Percentiles rank a stretch among this genome's conserved stretches.
Evolutionary conservation across 2,797 vertebrate species (phyloP).

Genomic region (Harpagifer antarcticus): DNA sequence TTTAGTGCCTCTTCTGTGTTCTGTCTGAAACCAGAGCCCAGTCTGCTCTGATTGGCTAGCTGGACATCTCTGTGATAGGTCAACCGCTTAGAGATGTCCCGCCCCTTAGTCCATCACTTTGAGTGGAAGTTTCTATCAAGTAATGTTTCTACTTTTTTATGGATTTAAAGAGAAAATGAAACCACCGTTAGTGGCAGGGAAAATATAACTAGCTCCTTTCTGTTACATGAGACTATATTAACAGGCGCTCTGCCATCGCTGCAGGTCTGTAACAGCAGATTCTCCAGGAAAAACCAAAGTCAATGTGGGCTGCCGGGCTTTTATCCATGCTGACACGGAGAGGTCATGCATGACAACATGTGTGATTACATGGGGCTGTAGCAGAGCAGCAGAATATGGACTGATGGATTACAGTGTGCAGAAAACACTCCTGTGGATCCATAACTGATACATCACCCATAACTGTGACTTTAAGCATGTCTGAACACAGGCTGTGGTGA

Average conservation of each 20-base stretch:
- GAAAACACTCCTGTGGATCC: constrained; percentile 15
- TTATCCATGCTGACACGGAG: constrained; percentile 31
- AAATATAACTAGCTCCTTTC: not conserved
- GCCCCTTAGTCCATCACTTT: too few relatives aligned
- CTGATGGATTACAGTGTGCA: constrained; percentile 37
- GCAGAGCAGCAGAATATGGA: constrained; percentile 21
- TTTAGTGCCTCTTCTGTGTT: too few relatives aligned
- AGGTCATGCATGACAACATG: constrained; percentile 52
- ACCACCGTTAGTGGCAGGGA: too few relatives aligned
- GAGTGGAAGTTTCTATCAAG: too few relatives aligned
- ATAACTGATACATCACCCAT: constrained; percentile 8
- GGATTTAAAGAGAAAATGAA: too few relatives aligned
- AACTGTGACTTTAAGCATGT: constrained; percentile 8
- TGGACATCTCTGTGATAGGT: too few relatives aligned
- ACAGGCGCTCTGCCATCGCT: not conserved
- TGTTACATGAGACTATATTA: not conserved
- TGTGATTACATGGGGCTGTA: constrained; percentile 27
- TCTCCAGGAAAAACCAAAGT: constrained; percentile 15
- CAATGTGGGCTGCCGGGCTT: constrained; percentile 17
- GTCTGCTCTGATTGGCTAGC: too few relatives aligned
- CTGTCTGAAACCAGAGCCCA: too few relatives aligned
- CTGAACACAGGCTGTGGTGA: not conserved
- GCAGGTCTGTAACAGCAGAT: not conserved
- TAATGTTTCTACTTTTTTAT: too few relatives aligned
- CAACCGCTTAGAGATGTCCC: too few relatives aligned